Conservation (phyloP, 2,888 invertebrate species). For the Axea sp. region DNA sequence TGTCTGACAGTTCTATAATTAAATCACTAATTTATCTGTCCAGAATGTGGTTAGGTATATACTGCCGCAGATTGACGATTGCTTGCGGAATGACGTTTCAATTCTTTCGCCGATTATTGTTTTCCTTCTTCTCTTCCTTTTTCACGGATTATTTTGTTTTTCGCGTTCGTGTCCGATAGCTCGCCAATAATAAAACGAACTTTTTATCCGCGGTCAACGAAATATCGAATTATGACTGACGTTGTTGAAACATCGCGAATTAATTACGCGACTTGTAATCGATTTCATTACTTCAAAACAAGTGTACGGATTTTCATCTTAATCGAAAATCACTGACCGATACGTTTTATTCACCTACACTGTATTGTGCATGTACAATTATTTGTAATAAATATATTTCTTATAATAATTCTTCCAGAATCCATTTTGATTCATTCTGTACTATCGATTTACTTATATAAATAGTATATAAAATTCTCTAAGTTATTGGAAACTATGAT, state of each 20-base stretch:
- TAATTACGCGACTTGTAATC: constrained; percentile 46
- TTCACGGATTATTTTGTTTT: constrained; percentile 46
- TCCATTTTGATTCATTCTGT: no score
- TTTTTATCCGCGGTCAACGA: constrained; percentile 41
- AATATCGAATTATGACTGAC: constrained; percentile 56
- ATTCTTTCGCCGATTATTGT: constrained; percentile 66
- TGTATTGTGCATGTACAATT: no score
- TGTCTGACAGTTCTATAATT: constrained; percentile 79
- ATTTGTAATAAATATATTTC: no score
- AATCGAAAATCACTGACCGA: constrained; percentile 3
- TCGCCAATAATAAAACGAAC: constrained; percentile 47
- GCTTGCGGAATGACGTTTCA: constrained; percentile 74
- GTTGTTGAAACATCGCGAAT: constrained; percentile 38
- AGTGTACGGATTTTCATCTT: constrained; percentile 1
- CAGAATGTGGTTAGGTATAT: constrained; percentile 71
- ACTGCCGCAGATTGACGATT: constrained; percentile 69
- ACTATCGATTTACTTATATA: no score
- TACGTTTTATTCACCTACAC: no score
- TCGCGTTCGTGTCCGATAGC: constrained; percentile 26
- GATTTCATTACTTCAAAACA: constrained; percentile 17
- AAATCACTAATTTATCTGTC: constrained; percentile 79
- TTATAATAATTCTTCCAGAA: no score
- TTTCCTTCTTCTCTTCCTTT: constrained; percentile 37
- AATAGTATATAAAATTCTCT: no score
- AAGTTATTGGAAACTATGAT: no score